phyloP scores from a whole-genome alignment of 2,888 invertebrate genomes.

The Phyllotreta cruciferae region DNA sequence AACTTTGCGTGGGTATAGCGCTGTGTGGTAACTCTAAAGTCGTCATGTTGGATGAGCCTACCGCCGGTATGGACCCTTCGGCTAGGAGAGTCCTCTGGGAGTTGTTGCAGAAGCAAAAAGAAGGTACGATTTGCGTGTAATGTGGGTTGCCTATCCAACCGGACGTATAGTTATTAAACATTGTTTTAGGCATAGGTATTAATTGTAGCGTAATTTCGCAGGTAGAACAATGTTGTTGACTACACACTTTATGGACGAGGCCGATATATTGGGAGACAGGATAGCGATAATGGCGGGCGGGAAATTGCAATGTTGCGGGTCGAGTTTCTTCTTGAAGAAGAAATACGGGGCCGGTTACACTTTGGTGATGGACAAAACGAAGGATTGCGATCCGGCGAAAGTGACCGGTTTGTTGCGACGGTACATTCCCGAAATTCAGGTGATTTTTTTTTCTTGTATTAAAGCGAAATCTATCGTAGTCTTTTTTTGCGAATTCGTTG shows the following conservation, averaged over 20 bases:
- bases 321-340: constrained; percentile 82
- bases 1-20: constrained; percentile 78
- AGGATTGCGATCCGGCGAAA: constrained; percentile 60
- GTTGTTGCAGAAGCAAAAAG: constrained; percentile 74
- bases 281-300: constrained; percentile 89
- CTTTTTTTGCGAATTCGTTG: too few relatives aligned
- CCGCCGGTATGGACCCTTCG: constrained; percentile 87
- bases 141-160: background rate
- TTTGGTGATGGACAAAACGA: constrained; percentile 72
- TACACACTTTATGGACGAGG: constrained; percentile 92
- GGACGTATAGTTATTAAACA: too few relatives aligned
- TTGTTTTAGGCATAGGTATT: too few relatives aligned
- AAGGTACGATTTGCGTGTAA: constrained; percentile 54
- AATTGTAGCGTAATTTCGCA: constrained; percentile 37
- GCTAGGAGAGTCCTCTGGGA: constrained; percentile 87
- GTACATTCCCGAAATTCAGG: constrained; percentile 70
- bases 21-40: constrained; percentile 78
- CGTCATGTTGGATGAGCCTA: constrained; percentile 78
- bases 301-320: constrained; percentile 79
- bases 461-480: too few relatives aligned
- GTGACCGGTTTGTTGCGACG: constrained; percentile 68
- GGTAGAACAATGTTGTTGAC: constrained; percentile 82
- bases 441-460: constrained; percentile 35
- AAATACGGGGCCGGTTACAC: constrained; percentile 89
- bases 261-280: constrained; percentile 84